Evolutionary conservation across 2,797 vertebrate species (phyloP).

Genomic region (Melanotaenia parkinsoni): DNA sequence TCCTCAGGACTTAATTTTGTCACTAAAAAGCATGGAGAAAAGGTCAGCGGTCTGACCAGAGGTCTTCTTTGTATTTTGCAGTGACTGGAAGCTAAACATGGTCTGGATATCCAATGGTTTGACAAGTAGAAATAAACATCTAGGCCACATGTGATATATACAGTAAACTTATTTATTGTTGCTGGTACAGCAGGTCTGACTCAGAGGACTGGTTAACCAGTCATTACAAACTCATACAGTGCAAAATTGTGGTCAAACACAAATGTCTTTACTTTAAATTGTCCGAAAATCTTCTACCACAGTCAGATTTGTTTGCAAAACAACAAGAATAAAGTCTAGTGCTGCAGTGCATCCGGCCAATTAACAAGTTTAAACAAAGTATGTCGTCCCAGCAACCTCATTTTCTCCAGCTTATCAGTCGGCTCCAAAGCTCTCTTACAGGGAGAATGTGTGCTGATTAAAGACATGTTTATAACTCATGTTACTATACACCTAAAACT

Average conservation of each 20-base stretch:
- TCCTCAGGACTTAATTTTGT: background rate
- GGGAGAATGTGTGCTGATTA: background rate
- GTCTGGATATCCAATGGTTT: too few relatives aligned
- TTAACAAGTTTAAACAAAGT: background rate
- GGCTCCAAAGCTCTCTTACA: background rate
- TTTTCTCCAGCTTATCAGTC: background rate
- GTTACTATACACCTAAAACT: background rate
- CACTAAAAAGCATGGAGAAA: background rate
- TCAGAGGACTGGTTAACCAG: too few relatives aligned
- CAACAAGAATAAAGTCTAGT: background rate
- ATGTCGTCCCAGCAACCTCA: background rate
- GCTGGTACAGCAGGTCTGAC: too few relatives aligned
- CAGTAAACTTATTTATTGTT: too few relatives aligned
- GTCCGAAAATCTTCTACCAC: background rate
- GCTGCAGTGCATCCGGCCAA: background rate
- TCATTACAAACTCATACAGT: too few relatives aligned
- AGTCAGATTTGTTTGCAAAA: background rate
- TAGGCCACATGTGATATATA: too few relatives aligned
- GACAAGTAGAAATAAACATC: too few relatives aligned
- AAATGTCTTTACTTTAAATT: background rate
- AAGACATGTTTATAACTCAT: background rate
- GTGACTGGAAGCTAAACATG: too few relatives aligned
- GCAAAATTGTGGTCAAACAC: background rate
- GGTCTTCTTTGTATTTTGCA: too few relatives aligned
- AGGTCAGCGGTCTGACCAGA: too few relatives aligned